Evolutionary conservation across 2,113 vertebrate genomes (phyloP), one percentile per base, ranked within the genome.

Genomic region (Callipepla squamata): DNA sequence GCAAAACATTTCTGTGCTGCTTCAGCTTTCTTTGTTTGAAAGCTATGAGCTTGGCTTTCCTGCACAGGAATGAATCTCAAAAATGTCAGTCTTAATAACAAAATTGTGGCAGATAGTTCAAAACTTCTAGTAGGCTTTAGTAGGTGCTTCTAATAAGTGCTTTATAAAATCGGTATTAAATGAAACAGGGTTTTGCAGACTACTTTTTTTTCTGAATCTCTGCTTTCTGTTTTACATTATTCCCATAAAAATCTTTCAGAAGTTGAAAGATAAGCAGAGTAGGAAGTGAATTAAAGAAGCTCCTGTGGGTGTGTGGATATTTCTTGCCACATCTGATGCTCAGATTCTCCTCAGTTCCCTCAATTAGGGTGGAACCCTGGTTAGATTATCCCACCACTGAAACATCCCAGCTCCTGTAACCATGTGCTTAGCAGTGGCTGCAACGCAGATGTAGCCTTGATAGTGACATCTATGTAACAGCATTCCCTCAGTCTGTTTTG

Each of bases 321-420:
- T 83, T 89, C 13, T 85, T 85, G 59, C 78, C 81, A 16, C 59
- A 32, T 87, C 80, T 87, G 38, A 72, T 87, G 57, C 38, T 89
- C 70, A 40, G 9, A 47, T 82, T 13, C 83, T 91, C 34, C 48
- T 63, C 67, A 57, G 25, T 67, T 87, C 28, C 47, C 44, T 82
- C 65, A 40, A 2, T 77, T 87, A 51, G 36, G 12, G 45, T n/a
- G 14, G 28, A 76, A 0, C 51, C 90, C 84, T n/a, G 57, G 80
- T 76, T 11, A 15, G 11, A 11, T 67, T 87, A 25, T 62, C 9
- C 36, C 51, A 74, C 45, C 32, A 36, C 65, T n/a, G 78, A 79
- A 84, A 53, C 59, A 58, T 66, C n/a, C 17, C 4, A 0, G 20
- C 57, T 87, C 14, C 4, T 0, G 0, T 59, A 63, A 59, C 42